A percentile compares a stretch with the other conserved stretches of the same genome.
Conservation (phyloP, 2,113 vertebrate genomes). For the Gobio gobio region DNA sequence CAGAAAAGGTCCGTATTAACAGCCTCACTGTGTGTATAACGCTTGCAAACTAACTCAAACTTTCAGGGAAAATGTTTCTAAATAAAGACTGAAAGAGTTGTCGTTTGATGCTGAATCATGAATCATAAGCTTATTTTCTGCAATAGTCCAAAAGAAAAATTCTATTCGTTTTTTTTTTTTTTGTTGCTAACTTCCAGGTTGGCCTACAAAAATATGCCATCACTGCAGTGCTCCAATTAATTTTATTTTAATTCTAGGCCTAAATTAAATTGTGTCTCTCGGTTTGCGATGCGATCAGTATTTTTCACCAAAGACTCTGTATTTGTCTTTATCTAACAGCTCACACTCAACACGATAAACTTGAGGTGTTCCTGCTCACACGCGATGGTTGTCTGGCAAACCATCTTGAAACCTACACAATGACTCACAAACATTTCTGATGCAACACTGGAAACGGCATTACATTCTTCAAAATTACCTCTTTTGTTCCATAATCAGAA, state of each 20-base stretch:
- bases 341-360: conserved; percentile 7
- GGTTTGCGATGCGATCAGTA: neutral
- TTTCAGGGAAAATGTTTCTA: neutral
- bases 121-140: neutral
- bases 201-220: neutral
- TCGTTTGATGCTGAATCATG: neutral
- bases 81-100: neutral
- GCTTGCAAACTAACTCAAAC: too few relatives aligned
- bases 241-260: neutral
- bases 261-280: neutral
- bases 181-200: neutral
- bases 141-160: neutral
- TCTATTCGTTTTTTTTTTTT: neutral
- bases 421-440: conserved; percentile 21
- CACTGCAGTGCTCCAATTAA: too few relatives aligned
- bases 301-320: neutral
- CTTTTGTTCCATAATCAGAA: neutral
- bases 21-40: too few relatives aligned
- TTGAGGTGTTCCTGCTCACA: neutral
- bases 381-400: conserved; percentile 7
- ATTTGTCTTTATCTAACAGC: neutral
- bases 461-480: neutral
- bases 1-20: too few relatives aligned
- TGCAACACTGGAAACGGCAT: neutral
- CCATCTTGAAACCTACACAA: neutral